Base-by-base conservation (phyloP, 2,888 invertebrate genomes). In the Rhopalosiphum nymphaeae region DNA sequence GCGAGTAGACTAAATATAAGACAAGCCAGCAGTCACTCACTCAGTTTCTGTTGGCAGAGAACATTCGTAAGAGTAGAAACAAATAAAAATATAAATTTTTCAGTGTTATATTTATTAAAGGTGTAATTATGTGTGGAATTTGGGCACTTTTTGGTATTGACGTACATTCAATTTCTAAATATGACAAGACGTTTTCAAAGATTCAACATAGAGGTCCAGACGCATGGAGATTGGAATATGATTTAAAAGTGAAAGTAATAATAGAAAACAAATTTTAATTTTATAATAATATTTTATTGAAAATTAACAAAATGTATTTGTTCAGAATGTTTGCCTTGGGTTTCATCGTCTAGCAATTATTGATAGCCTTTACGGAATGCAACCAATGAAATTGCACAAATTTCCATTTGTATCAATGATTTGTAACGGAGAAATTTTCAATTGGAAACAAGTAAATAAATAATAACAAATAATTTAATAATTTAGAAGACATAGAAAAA, bases 381-480 rank as follows among this genome's bases (percentile, higher is more conserved):
- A 98, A 95, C 98, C 98, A 0, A 97, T 98, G 97, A 97, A 97
- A 95, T 96, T 97, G 25, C 97, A 97, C 95, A 96, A 97, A 95
- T 97, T 97, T 96, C 97, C 98, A 10, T 96, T 97, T 95, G 96
- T 97, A 92, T 96, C 97, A 95, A 96, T 98, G 88, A 96, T 97
- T 91, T 98, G 98, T 96, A 98, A 98, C 95, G 98, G 98, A 89
- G 98, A 98, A 96, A 97, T 98, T 95, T 98, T 98, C 96, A 98
- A 98, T 96, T 97, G 95, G 95, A 96, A 97, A 95, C 96, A 96
- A 95, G 97, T 97, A 96, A 95, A 91, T 44, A 61, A 85, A 11
- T 29, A 44, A 7, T 0, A 29, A 16, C 26, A 89, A 44, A 89
- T 16, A 57, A 61, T 56, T 56, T 13, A 42, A 46, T 44, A 46